These are phyloP conservation scores for Dromiciops gliroides DNA, from an alignment of 2,113 vertebrate species.

Conservation along the genomic window DNA sequence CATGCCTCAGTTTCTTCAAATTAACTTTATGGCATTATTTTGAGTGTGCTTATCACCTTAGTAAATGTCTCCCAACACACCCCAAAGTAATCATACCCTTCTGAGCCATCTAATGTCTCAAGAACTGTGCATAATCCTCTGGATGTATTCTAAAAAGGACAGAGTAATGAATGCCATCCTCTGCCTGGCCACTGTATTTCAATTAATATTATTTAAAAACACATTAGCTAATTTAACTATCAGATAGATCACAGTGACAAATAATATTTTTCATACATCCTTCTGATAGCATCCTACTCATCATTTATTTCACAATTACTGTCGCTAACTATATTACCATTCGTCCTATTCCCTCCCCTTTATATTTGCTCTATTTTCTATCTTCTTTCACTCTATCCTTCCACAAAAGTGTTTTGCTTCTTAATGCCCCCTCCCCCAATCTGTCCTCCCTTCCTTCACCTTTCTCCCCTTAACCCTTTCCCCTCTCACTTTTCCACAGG, in stretches of 20 bases:
- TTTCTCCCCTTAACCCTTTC: too few species aligned
- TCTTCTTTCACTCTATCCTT: too few species aligned
- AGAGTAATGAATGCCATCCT: background rate
- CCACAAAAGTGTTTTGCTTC: too few species aligned
- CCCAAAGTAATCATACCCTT: background rate
- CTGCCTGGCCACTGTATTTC: background rate
- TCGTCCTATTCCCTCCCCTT: too few species aligned
- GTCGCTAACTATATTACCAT: too few species aligned
- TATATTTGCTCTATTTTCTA: too few species aligned
- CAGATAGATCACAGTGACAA: background rate
- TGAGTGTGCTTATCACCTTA: background rate
- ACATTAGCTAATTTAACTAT: background rate
- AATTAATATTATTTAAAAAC: background rate
- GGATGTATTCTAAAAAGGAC: background rate
- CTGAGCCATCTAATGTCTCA: background rate
- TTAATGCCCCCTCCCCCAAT: too few species aligned
- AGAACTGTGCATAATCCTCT: background rate
- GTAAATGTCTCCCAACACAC: accelerated
- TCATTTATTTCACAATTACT: too few species aligned
- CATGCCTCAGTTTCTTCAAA: background rate
- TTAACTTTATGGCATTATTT: background rate
- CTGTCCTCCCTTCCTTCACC: too few species aligned
- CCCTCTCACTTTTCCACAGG: too few species aligned
- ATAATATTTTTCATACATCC: too few species aligned
- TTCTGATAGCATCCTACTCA: too few species aligned